phyloP scores from a whole-genome alignment of 2,888 invertebrate genomes.

The Toxonevra muliebris region DNA sequence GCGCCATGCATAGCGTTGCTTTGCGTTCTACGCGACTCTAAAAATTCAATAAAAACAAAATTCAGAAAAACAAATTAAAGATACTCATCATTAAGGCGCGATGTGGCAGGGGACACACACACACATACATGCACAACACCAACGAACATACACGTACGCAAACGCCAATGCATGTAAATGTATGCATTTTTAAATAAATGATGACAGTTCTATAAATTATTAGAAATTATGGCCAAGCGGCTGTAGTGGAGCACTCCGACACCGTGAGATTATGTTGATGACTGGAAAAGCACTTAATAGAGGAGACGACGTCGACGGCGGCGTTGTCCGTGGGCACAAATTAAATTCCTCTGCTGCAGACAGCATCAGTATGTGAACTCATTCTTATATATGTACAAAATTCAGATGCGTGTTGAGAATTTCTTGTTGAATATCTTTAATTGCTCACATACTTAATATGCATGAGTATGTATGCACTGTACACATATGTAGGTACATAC shows the following conservation, averaged over 20 bases:
- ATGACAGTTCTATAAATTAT: conserved; percentile 27
- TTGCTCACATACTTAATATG: no score
- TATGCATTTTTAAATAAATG: conserved; percentile 26
- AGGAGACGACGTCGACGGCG: no score
- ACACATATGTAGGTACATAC: no score
- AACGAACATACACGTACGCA: background rate
- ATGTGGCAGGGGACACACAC: background rate
- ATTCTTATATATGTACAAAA: no score
- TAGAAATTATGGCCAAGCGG: conserved; percentile 11
- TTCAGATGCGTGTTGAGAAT: no score
- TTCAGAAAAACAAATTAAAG: conserved; percentile 4
- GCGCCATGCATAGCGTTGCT: background rate
- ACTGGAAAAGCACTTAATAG: background rate
- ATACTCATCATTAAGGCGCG: conserved; percentile 8
- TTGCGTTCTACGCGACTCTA: background rate
- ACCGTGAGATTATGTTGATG: background rate
- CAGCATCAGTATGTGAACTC: no score
- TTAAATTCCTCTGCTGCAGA: no score
- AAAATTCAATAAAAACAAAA: background rate
- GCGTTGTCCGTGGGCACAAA: no score
- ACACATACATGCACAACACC: background rate
- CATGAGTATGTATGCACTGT: no score
- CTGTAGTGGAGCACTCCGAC: background rate
- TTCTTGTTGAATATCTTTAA: no score
- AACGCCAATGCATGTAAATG: conserved; percentile 9